phyloP scores from a whole-genome alignment of 2,888 invertebrate genomes.

The Pycnomerus fuliginosus region DNA sequence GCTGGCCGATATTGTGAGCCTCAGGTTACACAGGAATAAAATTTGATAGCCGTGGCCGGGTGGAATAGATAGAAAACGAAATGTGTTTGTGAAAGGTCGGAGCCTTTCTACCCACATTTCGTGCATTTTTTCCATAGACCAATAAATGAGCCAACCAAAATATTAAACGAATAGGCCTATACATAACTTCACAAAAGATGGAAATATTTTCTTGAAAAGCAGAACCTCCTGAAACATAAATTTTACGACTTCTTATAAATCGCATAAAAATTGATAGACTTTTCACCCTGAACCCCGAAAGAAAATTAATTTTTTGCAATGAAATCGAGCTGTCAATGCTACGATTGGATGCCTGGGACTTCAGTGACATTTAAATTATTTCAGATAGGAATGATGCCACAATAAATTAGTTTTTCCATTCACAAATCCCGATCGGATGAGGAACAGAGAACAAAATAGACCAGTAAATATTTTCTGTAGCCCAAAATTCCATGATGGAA shows the following conservation, averaged over 20 bases:
- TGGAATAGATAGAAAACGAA: slow-evolving; percentile 24
- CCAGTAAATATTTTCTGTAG: slow-evolving; percentile 17
- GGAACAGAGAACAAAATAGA: slow-evolving; percentile 9
- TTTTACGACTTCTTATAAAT: slow-evolving; percentile 21
- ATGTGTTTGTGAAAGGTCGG: slow-evolving; percentile 26
- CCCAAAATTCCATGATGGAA: slow-evolving; percentile 12
- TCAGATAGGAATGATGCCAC: slow-evolving; percentile 2
- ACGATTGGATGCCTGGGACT: slow-evolving; percentile 3
- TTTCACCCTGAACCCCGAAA: background rate
- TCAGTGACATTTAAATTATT: slow-evolving; percentile 11
- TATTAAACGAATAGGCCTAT: slow-evolving; percentile 19
- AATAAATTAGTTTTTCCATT: slow-evolving; percentile 11
- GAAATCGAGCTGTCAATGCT: slow-evolving; percentile 1
- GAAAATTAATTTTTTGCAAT: slow-evolving; percentile 7
- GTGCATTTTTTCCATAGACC: slow-evolving; percentile 22
- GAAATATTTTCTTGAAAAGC: slow-evolving; percentile 22
- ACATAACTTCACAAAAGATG: slow-evolving; percentile 12
- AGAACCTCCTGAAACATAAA: slow-evolving; percentile 18
- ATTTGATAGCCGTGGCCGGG: slow-evolving; percentile 19
- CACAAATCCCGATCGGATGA: background rate
- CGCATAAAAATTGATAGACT: slow-evolving; percentile 16
- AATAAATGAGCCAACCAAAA: slow-evolving; percentile 24
- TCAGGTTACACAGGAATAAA: slow-evolving; percentile 25
- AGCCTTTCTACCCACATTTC: slow-evolving; percentile 21
- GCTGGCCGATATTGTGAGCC: slow-evolving; percentile 20